A percentile compares a stretch with the other conserved stretches of the same genome.
These are phyloP conservation scores for Gobiocypris rarus DNA, from an alignment of 2,113 vertebrate species.

Conservation along the genomic window DNA sequence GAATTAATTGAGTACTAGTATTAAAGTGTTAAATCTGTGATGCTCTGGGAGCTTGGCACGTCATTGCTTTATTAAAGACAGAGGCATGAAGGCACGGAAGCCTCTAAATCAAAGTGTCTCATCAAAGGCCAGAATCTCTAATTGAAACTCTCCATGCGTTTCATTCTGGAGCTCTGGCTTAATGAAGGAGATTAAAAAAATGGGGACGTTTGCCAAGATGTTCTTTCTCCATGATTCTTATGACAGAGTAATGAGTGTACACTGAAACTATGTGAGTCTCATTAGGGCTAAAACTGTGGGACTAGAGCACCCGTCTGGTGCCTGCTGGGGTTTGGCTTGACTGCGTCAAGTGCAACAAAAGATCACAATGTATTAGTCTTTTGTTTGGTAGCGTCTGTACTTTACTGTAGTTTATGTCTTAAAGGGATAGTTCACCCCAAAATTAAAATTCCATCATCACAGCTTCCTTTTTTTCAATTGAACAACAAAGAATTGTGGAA, in stretches of 20 bases:
- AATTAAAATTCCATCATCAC: neutral
- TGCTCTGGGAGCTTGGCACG: conserved; percentile 33
- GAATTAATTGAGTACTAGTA: conserved; percentile 34
- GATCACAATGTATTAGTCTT: neutral
- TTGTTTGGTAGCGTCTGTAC: neutral
- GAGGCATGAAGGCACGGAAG: conserved; percentile 44
- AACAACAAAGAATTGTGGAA: neutral
- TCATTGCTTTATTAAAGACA: conserved; percentile 42
- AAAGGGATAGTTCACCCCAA: neutral
- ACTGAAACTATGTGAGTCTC: conserved; percentile 20
- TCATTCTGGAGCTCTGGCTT: conserved; percentile 18
- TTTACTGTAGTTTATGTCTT: conserved; percentile 8
- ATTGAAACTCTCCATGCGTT: conserved; percentile 44
- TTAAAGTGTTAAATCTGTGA: conserved; percentile 20
- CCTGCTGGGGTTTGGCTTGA: conserved; percentile 26
- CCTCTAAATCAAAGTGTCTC: conserved; percentile 38
- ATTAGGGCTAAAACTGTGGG: conserved; percentile 19
- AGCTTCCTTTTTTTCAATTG: neutral
- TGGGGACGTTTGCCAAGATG: conserved; percentile 29
- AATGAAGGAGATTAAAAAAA: conserved; percentile 22
- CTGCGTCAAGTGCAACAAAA: conserved; percentile 7
- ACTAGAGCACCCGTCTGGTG: neutral
- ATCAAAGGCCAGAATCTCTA: conserved; percentile 41
- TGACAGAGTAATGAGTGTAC: conserved; percentile 14
- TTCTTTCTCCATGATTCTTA: conserved; percentile 15